Percentiles rank a stretch among this genome's conserved stretches.
Evolutionary conservation across 2,113 vertebrate genomes (phyloP).

Genomic region (Calidris pygmaea): DNA sequence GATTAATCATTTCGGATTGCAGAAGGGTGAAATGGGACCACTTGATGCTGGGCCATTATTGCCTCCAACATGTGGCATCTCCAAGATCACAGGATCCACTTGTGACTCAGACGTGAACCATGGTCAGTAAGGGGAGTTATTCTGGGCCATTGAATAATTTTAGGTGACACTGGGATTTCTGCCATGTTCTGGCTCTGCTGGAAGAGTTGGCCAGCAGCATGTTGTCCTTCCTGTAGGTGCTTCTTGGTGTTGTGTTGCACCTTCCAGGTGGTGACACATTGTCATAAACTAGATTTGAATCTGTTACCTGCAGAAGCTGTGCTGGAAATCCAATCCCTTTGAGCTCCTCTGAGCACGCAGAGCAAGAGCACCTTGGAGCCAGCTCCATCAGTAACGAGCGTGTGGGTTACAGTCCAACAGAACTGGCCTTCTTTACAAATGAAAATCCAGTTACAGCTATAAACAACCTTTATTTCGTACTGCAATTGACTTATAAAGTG

Average conservation of each 20-base stretch:
- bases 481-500: not conserved
- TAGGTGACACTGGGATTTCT: not conserved
- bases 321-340: not conserved
- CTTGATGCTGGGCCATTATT: not conserved
- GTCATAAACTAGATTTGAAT: not conserved
- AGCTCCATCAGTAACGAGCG: fast-evolving
- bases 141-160: not conserved
- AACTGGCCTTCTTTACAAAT: not conserved
- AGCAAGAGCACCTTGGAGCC: not conserved
- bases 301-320: not conserved
- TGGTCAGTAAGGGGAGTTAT: not conserved
- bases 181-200: not conserved
- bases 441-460: not conserved
- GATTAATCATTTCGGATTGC: not conserved
- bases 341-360: not conserved
- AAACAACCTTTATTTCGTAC: not conserved
- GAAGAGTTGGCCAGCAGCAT: not conserved
- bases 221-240: not conserved
- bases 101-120: fast-evolving
- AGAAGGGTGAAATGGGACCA: not conserved
- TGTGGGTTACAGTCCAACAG: not conserved
- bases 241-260: not conserved
- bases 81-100: not conserved
- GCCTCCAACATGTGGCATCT: not conserved
- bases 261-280: not conserved